Conservation (phyloP, 2,113 vertebrate genomes). For the Corythoichthys intestinalis region DNA sequence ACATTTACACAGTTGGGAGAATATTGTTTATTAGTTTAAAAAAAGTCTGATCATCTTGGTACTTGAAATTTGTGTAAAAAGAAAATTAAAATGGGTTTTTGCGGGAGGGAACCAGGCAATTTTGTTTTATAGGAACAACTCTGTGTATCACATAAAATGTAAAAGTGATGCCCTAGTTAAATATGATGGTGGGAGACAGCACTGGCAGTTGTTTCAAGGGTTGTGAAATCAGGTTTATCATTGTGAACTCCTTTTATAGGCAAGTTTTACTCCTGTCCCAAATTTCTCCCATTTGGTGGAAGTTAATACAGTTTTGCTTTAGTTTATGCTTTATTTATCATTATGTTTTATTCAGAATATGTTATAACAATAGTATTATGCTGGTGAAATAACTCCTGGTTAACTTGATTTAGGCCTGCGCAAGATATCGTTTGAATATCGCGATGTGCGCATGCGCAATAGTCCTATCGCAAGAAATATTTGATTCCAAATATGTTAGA, state of each 20-base stretch:
- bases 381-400: background rate
- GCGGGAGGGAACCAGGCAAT: background rate
- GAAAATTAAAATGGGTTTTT: background rate
- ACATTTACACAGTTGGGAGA: slow-evolving; percentile 30
- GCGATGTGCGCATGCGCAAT: no score
- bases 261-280: background rate
- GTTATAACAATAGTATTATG: background rate
- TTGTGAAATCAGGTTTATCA: background rate
- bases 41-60: background rate
- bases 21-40: slow-evolving; percentile 15
- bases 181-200: background rate
- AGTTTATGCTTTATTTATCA: background rate
- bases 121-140: slow-evolving; percentile 4
- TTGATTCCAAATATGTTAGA: background rate
- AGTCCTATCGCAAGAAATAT: background rate
- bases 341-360: background rate
- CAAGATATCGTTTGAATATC: no score
- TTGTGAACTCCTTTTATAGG: background rate
- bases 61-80: background rate
- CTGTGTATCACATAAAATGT: background rate
- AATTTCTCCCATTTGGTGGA: background rate
- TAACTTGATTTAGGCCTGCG: no score
- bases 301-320: background rate
- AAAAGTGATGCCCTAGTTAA: background rate
- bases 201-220: background rate